phyloP scores from a whole-genome alignment of 2,888 invertebrate species.

The Habrosyne pyritoides region DNA sequence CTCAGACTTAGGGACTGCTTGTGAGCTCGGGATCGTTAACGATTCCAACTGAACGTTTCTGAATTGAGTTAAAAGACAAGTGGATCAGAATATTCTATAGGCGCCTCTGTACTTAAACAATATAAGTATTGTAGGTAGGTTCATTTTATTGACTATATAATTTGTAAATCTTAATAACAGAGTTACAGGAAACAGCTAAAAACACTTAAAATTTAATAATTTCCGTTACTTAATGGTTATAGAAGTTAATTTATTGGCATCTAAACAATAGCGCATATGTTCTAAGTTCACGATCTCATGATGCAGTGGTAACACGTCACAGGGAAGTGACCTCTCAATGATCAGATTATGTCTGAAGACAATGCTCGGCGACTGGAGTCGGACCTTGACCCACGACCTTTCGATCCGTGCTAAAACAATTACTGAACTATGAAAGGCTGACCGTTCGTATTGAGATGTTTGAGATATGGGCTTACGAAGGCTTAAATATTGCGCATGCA shows the following conservation, averaged over 20 bases:
- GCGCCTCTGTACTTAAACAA: too few species aligned
- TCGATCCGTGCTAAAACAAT: conserved; percentile 41
- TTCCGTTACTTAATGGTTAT: not conserved
- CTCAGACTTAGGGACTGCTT: too few species aligned
- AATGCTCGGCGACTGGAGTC: conserved; percentile 27
- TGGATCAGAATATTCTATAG: too few species aligned
- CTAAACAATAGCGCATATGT: not conserved
- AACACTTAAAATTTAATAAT: not conserved
- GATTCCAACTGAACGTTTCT: too few species aligned
- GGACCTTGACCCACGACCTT: conserved; percentile 52
- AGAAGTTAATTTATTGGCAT: not conserved
- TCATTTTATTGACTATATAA: too few species aligned
- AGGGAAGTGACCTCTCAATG: conserved; percentile 27
- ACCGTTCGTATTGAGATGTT: conserved; percentile 35
- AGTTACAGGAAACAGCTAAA: not conserved
- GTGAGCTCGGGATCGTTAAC: too few species aligned
- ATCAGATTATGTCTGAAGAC: conserved; percentile 38
- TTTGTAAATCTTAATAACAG: too few species aligned
- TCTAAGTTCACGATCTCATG: not conserved
- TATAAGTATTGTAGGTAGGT: too few species aligned
- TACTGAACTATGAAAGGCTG: conserved; percentile 43
- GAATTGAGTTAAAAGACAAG: too few species aligned
- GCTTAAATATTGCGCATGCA: conserved; percentile 12
- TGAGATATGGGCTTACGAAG: conserved; percentile 24
- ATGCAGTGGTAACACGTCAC: conserved; percentile 9